These are phyloP conservation scores for Aporophyla lueneburgensis DNA, from an alignment of 2,888 invertebrate species.

Conservation along the genomic window DNA sequence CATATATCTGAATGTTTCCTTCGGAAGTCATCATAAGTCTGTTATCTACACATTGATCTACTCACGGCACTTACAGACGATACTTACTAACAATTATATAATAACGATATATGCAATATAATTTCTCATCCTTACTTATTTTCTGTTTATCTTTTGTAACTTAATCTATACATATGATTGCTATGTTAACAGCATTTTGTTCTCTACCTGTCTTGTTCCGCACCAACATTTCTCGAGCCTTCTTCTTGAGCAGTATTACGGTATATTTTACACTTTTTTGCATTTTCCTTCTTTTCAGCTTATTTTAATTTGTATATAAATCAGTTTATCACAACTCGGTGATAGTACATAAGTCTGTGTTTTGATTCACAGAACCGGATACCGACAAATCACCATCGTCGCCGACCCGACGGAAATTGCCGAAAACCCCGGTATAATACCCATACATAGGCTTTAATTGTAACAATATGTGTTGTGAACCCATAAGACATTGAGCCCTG, in stretches of 20 bases:
- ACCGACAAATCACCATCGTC: conserved; percentile 96
- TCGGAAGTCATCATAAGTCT: background rate
- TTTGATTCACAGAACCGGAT: conserved; percentile 94
- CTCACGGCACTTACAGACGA: conserved; percentile 22
- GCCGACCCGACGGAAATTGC: conserved; percentile 98
- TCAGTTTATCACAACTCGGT: conserved; percentile 56
- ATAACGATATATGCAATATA: conserved; percentile 23
- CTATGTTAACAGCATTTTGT: conserved; percentile 68
- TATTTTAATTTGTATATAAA: conserved; percentile 36
- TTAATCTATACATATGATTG: conserved; percentile 56
- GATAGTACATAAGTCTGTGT: conserved; percentile 78
- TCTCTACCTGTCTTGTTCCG: conserved; percentile 65
- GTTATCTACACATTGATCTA: conserved; percentile 3
- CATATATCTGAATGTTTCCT: background rate
- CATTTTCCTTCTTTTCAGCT: conserved; percentile 48
- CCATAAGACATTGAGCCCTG: conserved; percentile 86
- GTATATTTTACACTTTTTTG: conserved; percentile 65
- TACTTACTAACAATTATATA: conserved; percentile 9
- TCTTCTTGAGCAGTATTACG: conserved; percentile 71
- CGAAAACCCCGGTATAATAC: conserved; percentile 99
- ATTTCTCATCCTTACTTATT: conserved; percentile 31
- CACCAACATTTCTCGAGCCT: conserved; percentile 72
- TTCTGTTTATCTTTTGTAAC: conserved; percentile 63
- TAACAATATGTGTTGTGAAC: conserved; percentile 91
- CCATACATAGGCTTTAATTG: conserved; percentile 89